These are phyloP conservation scores for Sarcophaga bullata DNA, from an alignment of 1,140 invertebrate genomes.

Conservation along the genomic window DNA sequence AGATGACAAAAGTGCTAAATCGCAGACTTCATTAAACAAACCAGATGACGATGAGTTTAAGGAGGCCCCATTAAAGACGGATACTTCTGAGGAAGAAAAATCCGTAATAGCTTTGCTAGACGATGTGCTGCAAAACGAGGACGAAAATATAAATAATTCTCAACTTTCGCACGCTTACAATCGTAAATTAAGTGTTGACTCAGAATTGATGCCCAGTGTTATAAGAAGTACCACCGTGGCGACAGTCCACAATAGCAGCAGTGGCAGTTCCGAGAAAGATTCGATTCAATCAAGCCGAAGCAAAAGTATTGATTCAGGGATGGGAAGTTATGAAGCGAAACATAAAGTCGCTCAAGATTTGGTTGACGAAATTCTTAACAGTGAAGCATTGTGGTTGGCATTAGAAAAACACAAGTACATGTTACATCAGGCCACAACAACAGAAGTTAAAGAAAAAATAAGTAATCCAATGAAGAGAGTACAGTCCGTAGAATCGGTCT, in stretches of 20 bases:
- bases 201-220: slow-evolving; percentile 58
- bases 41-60: slow-evolving; percentile 6
- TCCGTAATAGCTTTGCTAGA: slow-evolving; percentile 62
- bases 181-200: slow-evolving; percentile 58
- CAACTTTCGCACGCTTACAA: slow-evolving; percentile 49
- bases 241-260: slow-evolving; percentile 60
- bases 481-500: slow-evolving; percentile 50
- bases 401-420: slow-evolving; percentile 15
- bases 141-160: slow-evolving; percentile 46
- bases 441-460: not conserved
- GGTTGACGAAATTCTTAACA: slow-evolving; percentile 56
- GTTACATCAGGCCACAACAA: slow-evolving; percentile 3
- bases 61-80: not conserved
- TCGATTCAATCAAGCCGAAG: slow-evolving; percentile 43
- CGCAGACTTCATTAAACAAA: slow-evolving; percentile 41
- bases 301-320: slow-evolving; percentile 37
- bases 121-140: slow-evolving; percentile 59
- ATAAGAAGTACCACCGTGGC: slow-evolving; percentile 61
- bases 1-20: slow-evolving; percentile 55
- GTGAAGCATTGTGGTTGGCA: slow-evolving; percentile 38
- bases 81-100: slow-evolving; percentile 52
- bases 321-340: slow-evolving; percentile 49
- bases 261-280: slow-evolving; percentile 38
- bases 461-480: not conserved
- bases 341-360: slow-evolving; percentile 49